Base-by-base conservation (phyloP, 1,140 invertebrate species). In the Varroa destructor region DNA sequence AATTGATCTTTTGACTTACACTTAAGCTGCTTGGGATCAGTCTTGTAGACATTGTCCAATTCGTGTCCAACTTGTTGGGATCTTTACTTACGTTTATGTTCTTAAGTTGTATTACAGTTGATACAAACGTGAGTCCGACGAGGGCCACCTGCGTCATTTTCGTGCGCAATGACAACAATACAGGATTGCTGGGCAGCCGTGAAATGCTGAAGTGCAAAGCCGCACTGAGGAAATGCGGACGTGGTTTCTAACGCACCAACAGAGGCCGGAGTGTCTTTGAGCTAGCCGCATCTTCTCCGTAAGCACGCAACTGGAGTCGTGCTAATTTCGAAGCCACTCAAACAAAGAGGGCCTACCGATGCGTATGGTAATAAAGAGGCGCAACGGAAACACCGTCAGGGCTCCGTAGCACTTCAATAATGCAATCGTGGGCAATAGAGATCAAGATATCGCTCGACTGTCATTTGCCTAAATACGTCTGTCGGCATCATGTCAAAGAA, bases 121-220 rank as follows among this genome's bases (percentile, higher is more conserved):
- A 36, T 12, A 67, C 61, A 12, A 40, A 67, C 37, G 12, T 67
- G 12, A 40, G 46, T 37, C 40, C 61, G 1, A 37, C 0, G 12
- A 37, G 61, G 12, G 61, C 61, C 14, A 67, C 61, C 40, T 67
- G 61, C 37, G 61, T 46, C 12, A 67, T 67, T 37, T 67, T 67
- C 36, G 61, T 67, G 37, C 61, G 61, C 1, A 67, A 67, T 37
- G 14, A 12, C n/a, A 67, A 12, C 37, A 37, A 67, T 46, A 67
- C 61, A 40, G 36, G 12, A 1, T 37, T 67, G 12, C 37, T 67
- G 61, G 61, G 40, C 8, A 46, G 40, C 37, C 61, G 61, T 37
- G 61, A 67, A 40, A 67, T 67, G 10, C 61, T 12, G 3, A 40
- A 46, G 36, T 67, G 61, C 46, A 37, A 67, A 40, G 12, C 40